Percentiles rank a stretch among this genome's conserved stretches.
Conservation (phyloP, 2,797 vertebrate genomes). For the Ambastaia sidthimunki region DNA sequence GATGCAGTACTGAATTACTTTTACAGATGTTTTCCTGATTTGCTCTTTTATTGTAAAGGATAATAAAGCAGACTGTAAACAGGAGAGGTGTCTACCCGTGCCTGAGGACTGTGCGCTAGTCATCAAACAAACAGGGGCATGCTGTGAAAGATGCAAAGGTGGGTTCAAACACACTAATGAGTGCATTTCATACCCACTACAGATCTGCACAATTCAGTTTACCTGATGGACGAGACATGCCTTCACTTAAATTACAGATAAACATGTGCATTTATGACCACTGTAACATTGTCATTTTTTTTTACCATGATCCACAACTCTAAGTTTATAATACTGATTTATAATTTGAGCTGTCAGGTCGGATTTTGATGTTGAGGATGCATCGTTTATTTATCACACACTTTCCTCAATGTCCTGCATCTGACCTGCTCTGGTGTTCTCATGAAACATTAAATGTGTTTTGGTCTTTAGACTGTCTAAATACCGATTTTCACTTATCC, state of each 20-base stretch:
- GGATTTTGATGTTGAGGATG: no score
- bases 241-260: not conserved
- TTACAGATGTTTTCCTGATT: slow-evolving; percentile 25
- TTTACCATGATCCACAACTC: not conserved
- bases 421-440: no score
- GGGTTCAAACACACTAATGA: not conserved
- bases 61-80: slow-evolving; percentile 94
- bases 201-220: not conserved
- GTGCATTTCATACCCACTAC: not conserved
- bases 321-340: no score
- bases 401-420: no score
- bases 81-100: slow-evolving; percentile 91
- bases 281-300: not conserved
- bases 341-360: no score
- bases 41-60: slow-evolving; percentile 74
- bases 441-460: no score
- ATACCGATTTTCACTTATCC: no score
- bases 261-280: not conserved
- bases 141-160: slow-evolving; percentile 98
- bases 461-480: no score
- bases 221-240: slow-evolving; percentile 38
- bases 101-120: slow-evolving; percentile 92
- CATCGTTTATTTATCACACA: no score
- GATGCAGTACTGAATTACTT: no score
- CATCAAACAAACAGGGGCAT: slow-evolving; percentile 93